These are phyloP conservation scores for Germaria angustata DNA, from an alignment of 2,888 invertebrate genomes.

Conservation along the genomic window DNA sequence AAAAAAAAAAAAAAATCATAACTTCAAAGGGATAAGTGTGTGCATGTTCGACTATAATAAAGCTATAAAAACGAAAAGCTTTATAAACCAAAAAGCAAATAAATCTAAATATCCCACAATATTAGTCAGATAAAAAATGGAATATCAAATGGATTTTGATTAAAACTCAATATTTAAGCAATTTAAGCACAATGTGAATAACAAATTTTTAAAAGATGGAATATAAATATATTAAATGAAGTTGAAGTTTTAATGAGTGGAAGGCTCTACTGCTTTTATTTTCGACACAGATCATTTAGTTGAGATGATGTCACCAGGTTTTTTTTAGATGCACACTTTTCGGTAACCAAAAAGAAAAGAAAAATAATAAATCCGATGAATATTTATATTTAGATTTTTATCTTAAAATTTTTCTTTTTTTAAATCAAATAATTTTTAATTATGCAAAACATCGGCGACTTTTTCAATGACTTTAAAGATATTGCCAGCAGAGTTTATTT, in stretches of 20 bases:
- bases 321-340: not conserved
- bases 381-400: slow-evolving; percentile 36
- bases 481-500: not conserved
- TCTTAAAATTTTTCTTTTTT: slow-evolving; percentile 36
- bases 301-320: slow-evolving; percentile 35
- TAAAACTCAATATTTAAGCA: slow-evolving; percentile 36
- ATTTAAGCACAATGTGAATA: slow-evolving; percentile 17
- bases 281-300: not conserved
- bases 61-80: slow-evolving; percentile 37
- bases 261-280: not conserved
- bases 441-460: slow-evolving; percentile 57
- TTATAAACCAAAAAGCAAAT: not conserved
- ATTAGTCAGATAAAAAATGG: slow-evolving; percentile 29
- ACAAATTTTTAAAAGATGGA: not conserved
- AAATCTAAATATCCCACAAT: slow-evolving; percentile 29
- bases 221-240: not conserved
- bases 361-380: slow-evolving; percentile 49
- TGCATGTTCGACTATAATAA: slow-evolving; percentile 18
- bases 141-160: slow-evolving; percentile 12
- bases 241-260: not conserved
- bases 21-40: slow-evolving; percentile 27
- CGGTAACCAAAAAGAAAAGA: slow-evolving; percentile 28
- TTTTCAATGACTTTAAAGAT: not conserved
- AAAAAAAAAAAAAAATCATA: no score
- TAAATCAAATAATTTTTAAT: slow-evolving; percentile 47